These are phyloP conservation scores for Aramus guarauna DNA, from an alignment of 2,113 vertebrate genomes.

Conservation along the genomic window DNA sequence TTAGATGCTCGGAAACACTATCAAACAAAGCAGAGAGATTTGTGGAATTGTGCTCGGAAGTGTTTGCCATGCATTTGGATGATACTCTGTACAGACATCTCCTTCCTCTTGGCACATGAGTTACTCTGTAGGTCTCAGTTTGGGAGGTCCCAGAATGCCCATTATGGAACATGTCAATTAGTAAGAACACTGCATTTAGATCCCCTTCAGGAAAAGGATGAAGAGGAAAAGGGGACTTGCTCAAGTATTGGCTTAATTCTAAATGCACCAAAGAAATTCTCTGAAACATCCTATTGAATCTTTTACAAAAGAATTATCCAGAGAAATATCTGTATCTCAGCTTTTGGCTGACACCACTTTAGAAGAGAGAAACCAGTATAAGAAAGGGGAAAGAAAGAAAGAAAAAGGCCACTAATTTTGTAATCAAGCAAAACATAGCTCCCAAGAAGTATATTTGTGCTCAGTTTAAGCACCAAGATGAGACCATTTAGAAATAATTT, in stretches of 20 bases:
- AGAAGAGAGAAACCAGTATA: neutral
- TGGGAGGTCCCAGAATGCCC: neutral
- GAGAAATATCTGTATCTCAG: neutral
- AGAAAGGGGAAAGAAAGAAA: neutral
- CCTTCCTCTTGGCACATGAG: neutral
- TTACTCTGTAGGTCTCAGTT: neutral
- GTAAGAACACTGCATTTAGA: neutral
- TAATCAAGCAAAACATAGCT: neutral
- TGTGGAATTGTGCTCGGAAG: neutral
- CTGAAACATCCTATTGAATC: neutral
- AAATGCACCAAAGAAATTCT: neutral
- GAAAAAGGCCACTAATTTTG: neutral
- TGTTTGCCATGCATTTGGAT: neutral
- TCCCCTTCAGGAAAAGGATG: neutral
- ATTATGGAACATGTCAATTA: neutral
- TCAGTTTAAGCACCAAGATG: neutral
- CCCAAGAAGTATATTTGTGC: neutral
- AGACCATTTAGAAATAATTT: neutral
- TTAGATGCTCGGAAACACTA: neutral
- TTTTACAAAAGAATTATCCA: neutral
- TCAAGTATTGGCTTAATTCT: neutral
- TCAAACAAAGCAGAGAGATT: neutral
- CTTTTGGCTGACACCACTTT: neutral
- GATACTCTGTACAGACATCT: neutral
- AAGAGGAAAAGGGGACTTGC: neutral